A percentile compares a stretch with the other conserved stretches of the same genome.
Conservation (phyloP, 2,113 vertebrate species). For the Camelus bactrianus region DNA sequence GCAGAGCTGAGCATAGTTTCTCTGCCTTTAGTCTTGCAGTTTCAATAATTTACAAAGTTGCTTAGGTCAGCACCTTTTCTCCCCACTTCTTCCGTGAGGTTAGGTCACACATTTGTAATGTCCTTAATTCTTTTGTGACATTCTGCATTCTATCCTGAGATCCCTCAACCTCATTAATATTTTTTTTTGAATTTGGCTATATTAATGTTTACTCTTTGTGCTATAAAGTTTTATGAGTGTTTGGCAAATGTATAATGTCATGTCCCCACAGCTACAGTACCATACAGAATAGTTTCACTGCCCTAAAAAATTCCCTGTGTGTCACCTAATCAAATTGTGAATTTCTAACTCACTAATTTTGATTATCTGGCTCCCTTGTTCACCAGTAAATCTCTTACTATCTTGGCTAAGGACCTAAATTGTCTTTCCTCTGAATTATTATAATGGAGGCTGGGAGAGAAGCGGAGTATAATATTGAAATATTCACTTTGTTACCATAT, state of each 20-base stretch:
- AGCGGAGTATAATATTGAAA: not conserved
- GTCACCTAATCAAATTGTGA: not conserved
- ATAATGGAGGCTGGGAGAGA: not conserved
- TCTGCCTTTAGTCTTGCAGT: not conserved
- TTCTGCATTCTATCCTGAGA: not conserved
- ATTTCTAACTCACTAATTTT: not conserved
- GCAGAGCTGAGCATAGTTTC: not conserved
- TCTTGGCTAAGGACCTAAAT: not conserved
- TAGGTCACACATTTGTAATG: not conserved
- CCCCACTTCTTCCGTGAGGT: not conserved
- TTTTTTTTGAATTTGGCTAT: not conserved
- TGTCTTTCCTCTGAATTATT: not conserved
- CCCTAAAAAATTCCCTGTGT: not conserved
- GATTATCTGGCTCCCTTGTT: not conserved
- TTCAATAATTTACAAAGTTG: not conserved
- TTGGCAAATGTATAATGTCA: not conserved
- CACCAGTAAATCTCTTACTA: not conserved
- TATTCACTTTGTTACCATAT: not conserved
- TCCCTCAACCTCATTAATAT: not conserved
- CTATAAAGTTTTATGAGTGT: not conserved
- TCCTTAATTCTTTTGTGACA: not conserved
- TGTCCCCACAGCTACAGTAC: not conserved
- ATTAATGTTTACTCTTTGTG: not conserved
- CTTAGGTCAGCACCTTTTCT: not conserved
- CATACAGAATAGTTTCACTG: not conserved